phyloP scores from a whole-genome alignment of 2,797 vertebrate species.

The Sebastes matsubarae region DNA sequence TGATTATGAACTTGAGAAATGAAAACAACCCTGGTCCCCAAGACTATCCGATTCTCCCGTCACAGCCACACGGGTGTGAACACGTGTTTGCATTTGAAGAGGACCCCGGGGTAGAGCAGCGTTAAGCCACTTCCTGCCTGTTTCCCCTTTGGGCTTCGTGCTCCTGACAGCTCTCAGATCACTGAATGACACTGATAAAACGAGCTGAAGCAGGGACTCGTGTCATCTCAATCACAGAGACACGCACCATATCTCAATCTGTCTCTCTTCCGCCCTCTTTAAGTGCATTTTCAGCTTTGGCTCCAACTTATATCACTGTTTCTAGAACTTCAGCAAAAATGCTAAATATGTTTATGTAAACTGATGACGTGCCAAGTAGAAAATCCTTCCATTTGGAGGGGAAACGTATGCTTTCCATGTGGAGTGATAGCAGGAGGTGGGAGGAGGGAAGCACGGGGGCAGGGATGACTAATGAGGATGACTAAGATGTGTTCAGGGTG shows the following conservation, averaged over 20 bases:
- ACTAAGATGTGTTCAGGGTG: constrained; percentile 59
- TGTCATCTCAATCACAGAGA: constrained; percentile 33
- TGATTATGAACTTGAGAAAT: neutral
- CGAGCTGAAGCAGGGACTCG: neutral
- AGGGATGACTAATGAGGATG: constrained; percentile 67
- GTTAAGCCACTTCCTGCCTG: constrained; percentile 27
- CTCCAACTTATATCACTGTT: constrained; percentile 2
- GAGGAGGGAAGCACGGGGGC: constrained; percentile 34
- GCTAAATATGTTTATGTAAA: constrained; percentile 41
- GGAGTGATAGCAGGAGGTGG: constrained; percentile 51
- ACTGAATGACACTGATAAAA: constrained; percentile 31
- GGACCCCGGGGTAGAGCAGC: neutral
- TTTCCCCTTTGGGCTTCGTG: constrained; percentile 7
- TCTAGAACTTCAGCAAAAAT: constrained; percentile 20
- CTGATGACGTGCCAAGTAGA: constrained; percentile 17
- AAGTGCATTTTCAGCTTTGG: neutral
- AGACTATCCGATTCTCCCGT: neutral
- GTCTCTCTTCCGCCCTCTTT: neutral
- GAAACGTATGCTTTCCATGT: constrained; percentile 57
- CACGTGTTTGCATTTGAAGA: constrained; percentile 25
- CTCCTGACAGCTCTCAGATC: constrained; percentile 25
- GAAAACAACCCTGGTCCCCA: neutral
- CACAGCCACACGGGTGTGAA: constrained; percentile 17
- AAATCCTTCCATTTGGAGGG: constrained; percentile 36
- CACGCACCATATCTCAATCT: neutral